Evolutionary conservation across 2,797 vertebrate species (phyloP), one percentile per base, ranked within the genome.

Genomic region (Aphelocoma californica): DNA sequence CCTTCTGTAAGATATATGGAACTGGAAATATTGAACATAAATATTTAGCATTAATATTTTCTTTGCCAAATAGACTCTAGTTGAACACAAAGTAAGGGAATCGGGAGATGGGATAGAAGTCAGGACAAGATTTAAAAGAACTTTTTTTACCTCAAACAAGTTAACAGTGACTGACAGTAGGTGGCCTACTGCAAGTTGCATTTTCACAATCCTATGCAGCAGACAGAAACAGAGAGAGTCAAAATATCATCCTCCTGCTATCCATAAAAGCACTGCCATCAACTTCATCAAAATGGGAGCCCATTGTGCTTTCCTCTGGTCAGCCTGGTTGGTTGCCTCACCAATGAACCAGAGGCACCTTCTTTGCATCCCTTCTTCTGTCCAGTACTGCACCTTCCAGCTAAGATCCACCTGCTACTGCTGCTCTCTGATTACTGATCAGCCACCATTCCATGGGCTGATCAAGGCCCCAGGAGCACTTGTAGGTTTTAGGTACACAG

Each of bases 261-360:
- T 34, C 38, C 73, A 36, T 70, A 60, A 79, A 79, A 77, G 4
- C 36, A 48, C 6, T 60, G 14, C 28, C 36, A 53, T 42, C 62
- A 67, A 1, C 44, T 83, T 81, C 62, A 69, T 28, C 15, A 24
- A 20, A 56, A 47, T 3, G 2, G 1, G 40, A 74, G 34, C 74
- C 32, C 32, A 25, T 9, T 6, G 0, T 51, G 18, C 31, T 64
- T 47, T 78, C 13, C 20, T 69, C 69, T 51, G 38, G 21, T 7
- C 50, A 65, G 7, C 3, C 28, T 58, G 28, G 2, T 48, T 60
- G 56, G 24, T 32, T 85, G 47, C 38, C 28, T 53, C n/a, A 78
- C 18, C 40, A 28, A 28, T 11, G 10, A 70, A 29, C 24, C 3
- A 0, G 20, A 61, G 4, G 12, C 4, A 3, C 5, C 7, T 21